phyloP scores from a whole-genome alignment of 2,888 invertebrate genomes.

The Metopia argyrocephala region DNA sequence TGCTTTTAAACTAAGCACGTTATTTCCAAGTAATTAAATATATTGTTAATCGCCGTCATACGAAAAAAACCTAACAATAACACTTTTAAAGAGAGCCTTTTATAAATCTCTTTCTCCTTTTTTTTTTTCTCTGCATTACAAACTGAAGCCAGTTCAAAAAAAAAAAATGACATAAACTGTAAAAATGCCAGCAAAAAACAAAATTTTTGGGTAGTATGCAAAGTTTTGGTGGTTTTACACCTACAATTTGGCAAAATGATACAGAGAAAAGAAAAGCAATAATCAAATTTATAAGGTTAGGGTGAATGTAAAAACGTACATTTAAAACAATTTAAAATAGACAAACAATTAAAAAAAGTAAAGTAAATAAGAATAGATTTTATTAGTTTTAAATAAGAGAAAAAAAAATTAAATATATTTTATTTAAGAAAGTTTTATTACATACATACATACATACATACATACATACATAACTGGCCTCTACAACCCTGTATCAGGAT shows the following conservation, averaged over 20 bases:
- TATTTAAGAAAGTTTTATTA: no score
- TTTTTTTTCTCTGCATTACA: no score
- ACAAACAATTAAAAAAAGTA: no score
- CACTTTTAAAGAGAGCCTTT: background rate
- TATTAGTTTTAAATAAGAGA: no score
- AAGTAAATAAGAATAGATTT: no score
- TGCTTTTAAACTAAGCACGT: constrained; percentile 22
- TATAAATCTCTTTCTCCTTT: background rate
- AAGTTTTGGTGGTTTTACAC: constrained; percentile 33
- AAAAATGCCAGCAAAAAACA: no score
- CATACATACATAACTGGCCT: no score
- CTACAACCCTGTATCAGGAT: no score
- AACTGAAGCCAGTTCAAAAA: background rate
- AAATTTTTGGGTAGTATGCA: constrained; percentile 34
- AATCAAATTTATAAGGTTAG: background rate
- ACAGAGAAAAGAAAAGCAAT: background rate
- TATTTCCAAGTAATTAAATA: constrained; percentile 33
- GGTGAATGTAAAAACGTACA: no score
- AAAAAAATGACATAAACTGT: background rate
- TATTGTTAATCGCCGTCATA: background rate
- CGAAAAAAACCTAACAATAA: background rate
- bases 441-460: no score
- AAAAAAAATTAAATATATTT: no score
- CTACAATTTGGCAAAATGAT: background rate
- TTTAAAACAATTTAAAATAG: no score